phyloP scores from a whole-genome alignment of 2,797 vertebrate species.

The Nasua narica region DNA sequence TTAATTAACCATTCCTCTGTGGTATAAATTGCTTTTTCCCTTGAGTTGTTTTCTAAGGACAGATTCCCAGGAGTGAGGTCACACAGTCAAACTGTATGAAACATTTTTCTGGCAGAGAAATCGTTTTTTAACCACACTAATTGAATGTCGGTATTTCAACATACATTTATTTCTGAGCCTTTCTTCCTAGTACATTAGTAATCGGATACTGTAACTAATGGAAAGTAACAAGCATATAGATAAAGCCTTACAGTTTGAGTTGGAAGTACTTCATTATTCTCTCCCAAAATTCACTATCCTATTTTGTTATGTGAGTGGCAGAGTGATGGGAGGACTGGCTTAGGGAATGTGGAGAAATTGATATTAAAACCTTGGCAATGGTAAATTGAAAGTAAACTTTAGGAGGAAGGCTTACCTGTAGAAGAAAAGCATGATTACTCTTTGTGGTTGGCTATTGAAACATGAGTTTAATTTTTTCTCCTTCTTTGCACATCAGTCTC shows the following conservation, averaged over 20 bases:
- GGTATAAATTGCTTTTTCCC: conserved; percentile 49
- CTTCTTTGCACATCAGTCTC: background rate
- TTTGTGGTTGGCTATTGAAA: background rate
- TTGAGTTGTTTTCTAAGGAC: conserved; percentile 48
- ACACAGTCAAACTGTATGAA: conserved; percentile 14
- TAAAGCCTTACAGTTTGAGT: background rate
- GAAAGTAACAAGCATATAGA: conserved; percentile 16
- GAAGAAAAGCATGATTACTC: background rate
- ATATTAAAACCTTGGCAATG: background rate
- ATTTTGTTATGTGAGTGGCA: conserved; percentile 21
- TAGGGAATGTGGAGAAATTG: conserved; percentile 13
- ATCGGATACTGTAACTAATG: conserved; percentile 46
- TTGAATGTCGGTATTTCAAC: conserved; percentile 31
- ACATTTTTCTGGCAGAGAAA: conserved; percentile 32
- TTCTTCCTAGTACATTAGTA: conserved; percentile 15
- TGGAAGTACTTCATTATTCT: conserved; percentile 24
- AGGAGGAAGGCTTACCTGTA: conserved; percentile 12
- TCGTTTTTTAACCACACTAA: conserved; percentile 24
- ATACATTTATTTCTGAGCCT: conserved; percentile 43
- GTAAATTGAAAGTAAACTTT: conserved; percentile 37
- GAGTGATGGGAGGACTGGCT: background rate
- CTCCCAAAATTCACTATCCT: background rate
- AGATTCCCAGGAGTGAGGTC: conserved; percentile 30
- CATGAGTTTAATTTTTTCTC: background rate
- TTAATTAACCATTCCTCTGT: conserved; percentile 50